phyloP scores from a whole-genome alignment of 2,797 vertebrate genomes.

The Vespertilio murinus region DNA sequence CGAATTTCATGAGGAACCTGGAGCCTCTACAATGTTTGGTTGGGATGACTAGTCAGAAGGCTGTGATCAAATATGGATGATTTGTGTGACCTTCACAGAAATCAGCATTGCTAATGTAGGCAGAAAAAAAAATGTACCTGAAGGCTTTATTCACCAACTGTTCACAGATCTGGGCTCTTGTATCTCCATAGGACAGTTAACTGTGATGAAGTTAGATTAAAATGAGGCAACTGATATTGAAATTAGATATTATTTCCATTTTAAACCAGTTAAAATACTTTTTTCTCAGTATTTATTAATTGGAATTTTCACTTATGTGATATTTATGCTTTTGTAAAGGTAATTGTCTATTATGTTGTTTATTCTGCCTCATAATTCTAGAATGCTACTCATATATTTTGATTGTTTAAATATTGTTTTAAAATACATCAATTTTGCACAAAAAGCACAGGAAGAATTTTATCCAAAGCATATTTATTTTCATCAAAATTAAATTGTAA shows the following conservation, averaged over 20 bases:
- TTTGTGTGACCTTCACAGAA: slow-evolving; percentile 11
- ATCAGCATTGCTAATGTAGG: not conserved
- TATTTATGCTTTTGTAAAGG: not conserved
- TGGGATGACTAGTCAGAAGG: not conserved
- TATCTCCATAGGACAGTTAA: not conserved
- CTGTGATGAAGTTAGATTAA: not conserved
- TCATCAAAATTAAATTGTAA: not conserved
- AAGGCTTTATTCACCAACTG: not conserved
- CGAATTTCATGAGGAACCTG: slow-evolving; percentile 9
- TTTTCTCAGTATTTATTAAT: not conserved
- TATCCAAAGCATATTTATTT: not conserved
- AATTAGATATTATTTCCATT: not conserved
- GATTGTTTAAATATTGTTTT: not conserved
- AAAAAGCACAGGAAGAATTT: not conserved
- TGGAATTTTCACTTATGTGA: not conserved
- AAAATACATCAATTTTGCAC: not conserved
- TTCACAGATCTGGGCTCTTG: not conserved
- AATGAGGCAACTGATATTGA: not conserved
- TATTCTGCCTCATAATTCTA: not conserved
- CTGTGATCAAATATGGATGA: slow-evolving; percentile 18
- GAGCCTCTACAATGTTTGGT: slow-evolving; percentile 12
- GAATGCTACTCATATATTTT: not conserved
- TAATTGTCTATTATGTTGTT: not conserved
- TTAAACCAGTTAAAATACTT: not conserved
- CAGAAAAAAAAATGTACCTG: not conserved